A percentile compares a stretch with the other conserved stretches of the same genome.
phyloP scores from a whole-genome alignment of 1,140 invertebrate genomes.

The Eufriesea mexicana region DNA sequence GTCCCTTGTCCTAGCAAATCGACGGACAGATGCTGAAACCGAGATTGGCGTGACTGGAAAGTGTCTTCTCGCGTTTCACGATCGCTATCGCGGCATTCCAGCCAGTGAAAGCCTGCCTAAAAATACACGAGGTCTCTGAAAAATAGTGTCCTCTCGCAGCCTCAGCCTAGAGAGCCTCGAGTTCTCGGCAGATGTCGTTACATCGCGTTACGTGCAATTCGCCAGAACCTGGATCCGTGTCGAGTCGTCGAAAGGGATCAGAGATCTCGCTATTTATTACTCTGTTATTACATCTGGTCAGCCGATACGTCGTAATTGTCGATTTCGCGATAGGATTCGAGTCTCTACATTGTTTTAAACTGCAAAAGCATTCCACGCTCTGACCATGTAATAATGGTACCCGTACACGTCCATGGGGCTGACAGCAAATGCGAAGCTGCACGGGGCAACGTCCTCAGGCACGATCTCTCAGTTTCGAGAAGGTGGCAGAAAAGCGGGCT shows the following conservation, averaged over 20 bases:
- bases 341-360: conserved; percentile 27
- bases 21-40: too few species aligned
- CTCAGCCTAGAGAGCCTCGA: too few species aligned
- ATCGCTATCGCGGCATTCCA: too few species aligned
- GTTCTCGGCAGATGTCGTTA: too few species aligned
- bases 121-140: too few species aligned
- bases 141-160: too few species aligned
- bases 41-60: too few species aligned
- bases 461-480: conserved; percentile 12
- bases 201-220: too few species aligned
- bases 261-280: conserved; percentile 19
- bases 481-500: too few species aligned
- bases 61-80: too few species aligned
- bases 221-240: background rate
- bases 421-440: conserved; percentile 11
- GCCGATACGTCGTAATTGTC: conserved; percentile 10
- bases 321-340: conserved; percentile 10
- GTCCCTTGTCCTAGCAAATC: too few species aligned
- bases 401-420: conserved; percentile 3
- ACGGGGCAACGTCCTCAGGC: conserved; percentile 15
- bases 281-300: conserved; percentile 14
- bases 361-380: conserved; percentile 6
- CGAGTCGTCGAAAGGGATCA: background rate
- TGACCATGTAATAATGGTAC: background rate
- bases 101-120: too few species aligned